These are phyloP conservation scores for Crossaster papposus DNA, from an alignment of 53 echinoderm and acorn worm genomes.

Conservation along the genomic window DNA sequence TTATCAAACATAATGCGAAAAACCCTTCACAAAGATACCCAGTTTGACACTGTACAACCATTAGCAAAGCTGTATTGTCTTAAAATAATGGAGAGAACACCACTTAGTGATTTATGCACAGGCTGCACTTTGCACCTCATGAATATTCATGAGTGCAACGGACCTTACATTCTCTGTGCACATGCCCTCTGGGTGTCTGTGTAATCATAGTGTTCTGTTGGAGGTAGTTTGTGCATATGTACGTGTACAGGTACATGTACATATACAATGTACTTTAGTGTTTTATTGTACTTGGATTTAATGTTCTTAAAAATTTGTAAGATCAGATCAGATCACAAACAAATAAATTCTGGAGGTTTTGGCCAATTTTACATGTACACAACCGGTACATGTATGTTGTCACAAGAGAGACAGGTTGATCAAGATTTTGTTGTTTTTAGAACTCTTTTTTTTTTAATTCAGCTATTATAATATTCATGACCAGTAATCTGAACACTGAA, in stretches of 20 bases:
- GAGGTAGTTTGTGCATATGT: neutral
- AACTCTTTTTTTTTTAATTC: neutral
- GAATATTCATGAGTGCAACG: slow-evolving; percentile 17
- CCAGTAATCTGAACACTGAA: neutral
- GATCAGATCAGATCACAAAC: no score
- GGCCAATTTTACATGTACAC: no score
- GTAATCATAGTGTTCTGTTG: neutral
- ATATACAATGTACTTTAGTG: neutral
- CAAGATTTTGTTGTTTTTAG: neutral
- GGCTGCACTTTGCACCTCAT: slow-evolving; percentile 20
- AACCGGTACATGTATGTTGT: no score
- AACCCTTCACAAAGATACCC: neutral
- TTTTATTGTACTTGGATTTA: no score
- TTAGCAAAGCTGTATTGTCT: neutral
- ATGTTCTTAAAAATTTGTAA: no score
- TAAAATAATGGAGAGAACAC: neutral
- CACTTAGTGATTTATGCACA: neutral
- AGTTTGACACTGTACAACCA: neutral
- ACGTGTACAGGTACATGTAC: slow-evolving; percentile 22
- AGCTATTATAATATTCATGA: neutral
- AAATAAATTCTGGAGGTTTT: no score
- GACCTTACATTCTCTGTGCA: slow-evolving; percentile 13
- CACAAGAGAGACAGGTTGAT: neutral
- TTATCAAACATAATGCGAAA: neutral
- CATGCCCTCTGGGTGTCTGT: slow-evolving; percentile 24